Evolutionary conservation across 2,113 vertebrate genomes (phyloP).

Genomic region (Strix aluco): DNA sequence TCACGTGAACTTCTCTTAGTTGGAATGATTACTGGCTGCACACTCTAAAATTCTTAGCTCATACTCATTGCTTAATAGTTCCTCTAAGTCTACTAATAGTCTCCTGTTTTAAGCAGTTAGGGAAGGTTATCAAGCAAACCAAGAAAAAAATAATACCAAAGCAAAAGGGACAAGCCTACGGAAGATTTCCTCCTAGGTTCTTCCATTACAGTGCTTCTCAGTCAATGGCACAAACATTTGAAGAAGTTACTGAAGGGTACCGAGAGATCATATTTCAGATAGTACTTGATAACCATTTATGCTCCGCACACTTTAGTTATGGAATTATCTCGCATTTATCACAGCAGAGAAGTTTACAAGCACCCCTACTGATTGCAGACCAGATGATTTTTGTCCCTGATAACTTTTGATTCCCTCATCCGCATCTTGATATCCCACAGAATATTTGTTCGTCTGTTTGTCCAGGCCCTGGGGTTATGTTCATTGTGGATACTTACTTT

Average conservation of each 20-base stretch:
- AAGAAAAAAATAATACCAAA: not conserved
- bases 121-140: not conserved
- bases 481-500: not conserved
- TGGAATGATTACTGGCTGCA: not conserved
- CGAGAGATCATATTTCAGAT: not conserved
- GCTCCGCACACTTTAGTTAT: not conserved
- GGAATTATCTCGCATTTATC: not conserved
- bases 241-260: not conserved
- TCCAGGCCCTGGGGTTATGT: not conserved
- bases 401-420: not conserved
- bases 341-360: not conserved
- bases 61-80: not conserved
- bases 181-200: not conserved
- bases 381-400: not conserved
- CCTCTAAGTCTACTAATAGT: not conserved
- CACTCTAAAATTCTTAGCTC: not conserved
- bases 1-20: not conserved
- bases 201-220: not conserved
- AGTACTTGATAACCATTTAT: not conserved
- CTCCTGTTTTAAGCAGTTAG: not conserved
- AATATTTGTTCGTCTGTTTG: not conserved
- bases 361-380: not conserved
- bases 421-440: not conserved
- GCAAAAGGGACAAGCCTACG: fast-evolving
- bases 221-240: not conserved